Percentiles rank a stretch among this genome's conserved stretches.
phyloP scores from a whole-genome alignment of 1,140 invertebrate species.

The Bombus breviceps region DNA sequence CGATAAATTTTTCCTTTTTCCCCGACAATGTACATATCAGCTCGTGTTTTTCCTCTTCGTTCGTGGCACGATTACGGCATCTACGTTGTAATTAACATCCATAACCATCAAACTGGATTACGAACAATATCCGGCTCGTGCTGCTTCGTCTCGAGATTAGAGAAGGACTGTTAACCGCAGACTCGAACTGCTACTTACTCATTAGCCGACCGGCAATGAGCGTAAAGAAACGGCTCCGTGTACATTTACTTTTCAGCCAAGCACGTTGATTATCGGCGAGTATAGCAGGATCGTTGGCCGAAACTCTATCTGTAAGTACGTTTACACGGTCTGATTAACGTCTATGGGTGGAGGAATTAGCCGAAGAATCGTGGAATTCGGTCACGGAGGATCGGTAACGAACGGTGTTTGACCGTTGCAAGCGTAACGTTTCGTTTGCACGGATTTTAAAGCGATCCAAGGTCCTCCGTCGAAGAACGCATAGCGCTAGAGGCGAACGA shows the following conservation, averaged over 20 bases:
- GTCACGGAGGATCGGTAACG: neutral
- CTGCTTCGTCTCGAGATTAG: neutral
- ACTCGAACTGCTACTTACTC: neutral
- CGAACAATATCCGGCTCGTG: constrained; percentile 31
- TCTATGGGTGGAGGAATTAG: neutral
- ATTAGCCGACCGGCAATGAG: no score
- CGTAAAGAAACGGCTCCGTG: neutral
- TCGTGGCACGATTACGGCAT: neutral
- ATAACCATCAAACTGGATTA: constrained; percentile 32
- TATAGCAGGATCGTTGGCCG: neutral
- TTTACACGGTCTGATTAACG: neutral
- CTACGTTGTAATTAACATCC: constrained; percentile 27
- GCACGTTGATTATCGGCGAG: neutral
- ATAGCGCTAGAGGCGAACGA: neutral
- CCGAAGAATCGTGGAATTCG: neutral
- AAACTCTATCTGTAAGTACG: constrained; percentile 1
- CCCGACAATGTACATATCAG: no score
- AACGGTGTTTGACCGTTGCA: no score
- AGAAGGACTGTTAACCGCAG: neutral
- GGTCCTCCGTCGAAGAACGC: neutral
- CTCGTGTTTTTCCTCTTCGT: no score
- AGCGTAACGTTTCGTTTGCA: neutral
- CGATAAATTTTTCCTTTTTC: neutral
- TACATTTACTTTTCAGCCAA: no score
- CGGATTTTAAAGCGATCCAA: neutral